Percentiles rank a stretch among this genome's conserved stretches.
Evolutionary conservation across 1,140 invertebrate genomes (phyloP).

Genomic region (Aleiodes sp.): DNA sequence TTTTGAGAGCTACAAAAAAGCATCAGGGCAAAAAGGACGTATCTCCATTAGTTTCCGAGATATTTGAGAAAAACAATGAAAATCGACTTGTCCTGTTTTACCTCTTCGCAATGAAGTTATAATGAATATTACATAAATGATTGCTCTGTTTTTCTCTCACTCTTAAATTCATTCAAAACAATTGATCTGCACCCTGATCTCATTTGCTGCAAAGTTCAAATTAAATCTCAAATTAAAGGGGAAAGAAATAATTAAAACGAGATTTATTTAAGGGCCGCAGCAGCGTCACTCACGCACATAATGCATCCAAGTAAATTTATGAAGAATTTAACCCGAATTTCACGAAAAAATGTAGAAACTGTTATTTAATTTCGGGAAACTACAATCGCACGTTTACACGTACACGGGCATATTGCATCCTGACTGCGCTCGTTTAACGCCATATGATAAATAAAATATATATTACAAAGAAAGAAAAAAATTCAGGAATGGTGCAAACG

Average conservation of each 20-base stretch:
- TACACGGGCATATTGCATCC: slow-evolving; percentile 6
- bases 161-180: not conserved
- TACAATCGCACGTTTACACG: slow-evolving; percentile 14
- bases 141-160: no score
- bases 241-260: not conserved
- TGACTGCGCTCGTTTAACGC: slow-evolving; percentile 27
- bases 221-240: not conserved
- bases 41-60: no score
- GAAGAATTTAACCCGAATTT: not conserved
- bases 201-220: slow-evolving; percentile 29
- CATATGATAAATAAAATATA: not conserved
- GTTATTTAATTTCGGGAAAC: no score
- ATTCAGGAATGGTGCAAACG: not conserved
- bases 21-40: no score
- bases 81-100: no score
- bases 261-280: no score
- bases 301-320: not conserved
- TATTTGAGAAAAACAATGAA: no score
- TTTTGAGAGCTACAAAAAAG: no score
- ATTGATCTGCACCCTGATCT: slow-evolving; percentile 22
- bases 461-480: not conserved
- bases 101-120: no score
- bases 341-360: not conserved
- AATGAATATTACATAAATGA: no score
- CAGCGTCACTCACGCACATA: slow-evolving; percentile 30